These are phyloP conservation scores for Platerodrilus igneus DNA, from an alignment of 2,888 invertebrate genomes.

Conservation along the genomic window DNA sequence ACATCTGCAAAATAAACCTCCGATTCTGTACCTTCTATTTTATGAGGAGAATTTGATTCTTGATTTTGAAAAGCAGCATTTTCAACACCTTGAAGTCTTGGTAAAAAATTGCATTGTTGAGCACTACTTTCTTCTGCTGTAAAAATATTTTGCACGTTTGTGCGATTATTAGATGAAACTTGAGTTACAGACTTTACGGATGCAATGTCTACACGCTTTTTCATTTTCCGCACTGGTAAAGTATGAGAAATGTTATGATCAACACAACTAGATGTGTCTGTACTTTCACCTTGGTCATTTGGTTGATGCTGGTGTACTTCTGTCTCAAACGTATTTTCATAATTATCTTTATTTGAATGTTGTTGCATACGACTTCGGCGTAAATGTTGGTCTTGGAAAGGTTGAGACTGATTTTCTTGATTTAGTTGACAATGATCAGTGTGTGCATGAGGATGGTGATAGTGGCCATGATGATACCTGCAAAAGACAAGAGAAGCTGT, in stretches of 20 bases:
- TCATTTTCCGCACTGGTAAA: conserved; percentile 53
- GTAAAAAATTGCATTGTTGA: conserved; percentile 42
- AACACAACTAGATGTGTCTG: conserved; percentile 46
- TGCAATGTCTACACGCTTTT: conserved; percentile 51
- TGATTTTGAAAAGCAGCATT: conserved; percentile 74
- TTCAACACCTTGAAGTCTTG: conserved; percentile 66
- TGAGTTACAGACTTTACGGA: conserved; percentile 46
- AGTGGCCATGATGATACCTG: conserved; percentile 44
- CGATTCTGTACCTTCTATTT: conserved; percentile 65
- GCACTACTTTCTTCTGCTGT: conserved; percentile 33
- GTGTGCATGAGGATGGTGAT: conserved; percentile 45
- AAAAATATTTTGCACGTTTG: conserved; percentile 50
- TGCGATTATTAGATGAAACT: conserved; percentile 34
- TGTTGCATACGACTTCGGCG: conserved; percentile 37
- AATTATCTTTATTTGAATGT: conserved; percentile 49
- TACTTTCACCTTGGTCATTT: conserved; percentile 48
- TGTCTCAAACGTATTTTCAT: conserved; percentile 52
- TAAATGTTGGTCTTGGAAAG: conserved; percentile 35
- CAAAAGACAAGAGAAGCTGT: conserved; percentile 8
- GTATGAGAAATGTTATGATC: conserved; percentile 55
- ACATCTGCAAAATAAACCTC: conserved; percentile 85
- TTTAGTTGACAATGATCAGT: conserved; percentile 48
- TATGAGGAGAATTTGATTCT: conserved; percentile 54
- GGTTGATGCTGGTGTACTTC: conserved; percentile 43
- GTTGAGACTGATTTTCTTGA: conserved; percentile 41